Evolutionary conservation across 2,888 invertebrate species (phyloP), one percentile per base, ranked within the genome.

Genomic region (Corbicula japonica): DNA sequence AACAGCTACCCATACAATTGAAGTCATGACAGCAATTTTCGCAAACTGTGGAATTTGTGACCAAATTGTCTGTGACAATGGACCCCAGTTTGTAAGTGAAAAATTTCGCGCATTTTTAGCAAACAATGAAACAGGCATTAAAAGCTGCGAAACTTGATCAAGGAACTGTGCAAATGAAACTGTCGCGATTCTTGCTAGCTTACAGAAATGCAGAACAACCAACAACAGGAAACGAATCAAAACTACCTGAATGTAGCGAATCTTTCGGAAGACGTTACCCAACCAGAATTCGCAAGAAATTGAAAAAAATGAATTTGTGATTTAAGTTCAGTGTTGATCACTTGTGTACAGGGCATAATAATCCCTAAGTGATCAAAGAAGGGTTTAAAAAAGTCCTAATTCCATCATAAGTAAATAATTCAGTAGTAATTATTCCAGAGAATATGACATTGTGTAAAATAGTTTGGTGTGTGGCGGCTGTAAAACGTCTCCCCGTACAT

Each of bases 1-100:
- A 15, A 80, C 85, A 4, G 56, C 87, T 0, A 58, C 52, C 0
- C 41, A 62, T 1, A 88, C 87, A 1, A 83, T 89, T 21, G 63
- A 68, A 8, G 58, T 79, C 0, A 61, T 91, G 23, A 30, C 76
- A 6, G 21, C 50, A 12, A 5, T 89, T n/a, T 87, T 92, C 63
- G 76, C 87, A 0, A 41, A 68, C 10, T 79, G 72, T 61, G 90
- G 92, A 1, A 35, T 89, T 35, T 90, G 90, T n/a, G 66, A 79
- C 41, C 83, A 75, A 21, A 15, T 92, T 0, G 91, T 92, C 10
- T 83, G 87, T 26, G 92, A 93, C 70, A 92, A 92, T 54, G 91
- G 92, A 4, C 77, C 88, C 0, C 86, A 87, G 44, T 92, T 92
- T 76, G 84, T 74, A 0, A 41, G 8, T 77, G 75, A 76, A 44